Percentiles rank a stretch among this genome's conserved stretches.
Conservation (phyloP, 37 sponge, comb jelly and placozoan genomes). For the Amphimedon queenslandica region DNA sequence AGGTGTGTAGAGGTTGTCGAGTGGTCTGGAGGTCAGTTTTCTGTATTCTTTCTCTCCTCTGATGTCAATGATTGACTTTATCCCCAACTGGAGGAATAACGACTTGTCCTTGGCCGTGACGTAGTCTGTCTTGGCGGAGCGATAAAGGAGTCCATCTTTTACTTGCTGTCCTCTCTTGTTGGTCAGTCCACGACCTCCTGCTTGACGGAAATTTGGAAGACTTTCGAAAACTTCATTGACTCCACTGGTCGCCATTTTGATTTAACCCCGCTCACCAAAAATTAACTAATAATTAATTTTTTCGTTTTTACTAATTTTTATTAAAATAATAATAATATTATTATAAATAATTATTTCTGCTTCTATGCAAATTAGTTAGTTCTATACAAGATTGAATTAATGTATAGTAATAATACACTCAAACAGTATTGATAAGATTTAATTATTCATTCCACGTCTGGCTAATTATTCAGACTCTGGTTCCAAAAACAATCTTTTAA, state of each 20-base stretch:
- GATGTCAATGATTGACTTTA: constrained; percentile 39
- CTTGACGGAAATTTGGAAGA: constrained; percentile 41
- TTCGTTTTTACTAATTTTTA: background rate
- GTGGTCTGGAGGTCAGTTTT: constrained; percentile 1
- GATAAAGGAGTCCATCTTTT: constrained; percentile 39
- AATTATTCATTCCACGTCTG: too few relatives aligned
- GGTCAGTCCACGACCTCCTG: constrained; percentile 8
- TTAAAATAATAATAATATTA: too few relatives aligned
- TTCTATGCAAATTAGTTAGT: too few relatives aligned
- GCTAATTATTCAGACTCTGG: too few relatives aligned
- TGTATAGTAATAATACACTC: too few relatives aligned
- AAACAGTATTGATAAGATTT: too few relatives aligned
- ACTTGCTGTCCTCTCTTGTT: constrained; percentile 16
- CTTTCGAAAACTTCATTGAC: constrained; percentile 11
- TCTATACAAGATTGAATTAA: too few relatives aligned
- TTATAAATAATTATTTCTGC: too few relatives aligned
- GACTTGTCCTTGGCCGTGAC: constrained; percentile 24
- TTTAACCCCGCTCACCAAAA: too few relatives aligned
- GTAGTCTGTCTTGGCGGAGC: constrained; percentile 35
- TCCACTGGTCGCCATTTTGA: background rate
- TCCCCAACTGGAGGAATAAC: constrained; percentile 24
- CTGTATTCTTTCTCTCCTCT: constrained; percentile 8
- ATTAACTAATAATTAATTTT: background rate
- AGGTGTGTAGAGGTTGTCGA: constrained; percentile 10
- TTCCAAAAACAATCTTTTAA: constrained; percentile 46